These are phyloP conservation scores for Varanus salvator DNA, from an alignment of 2,113 vertebrate species.

Conservation along the genomic window DNA sequence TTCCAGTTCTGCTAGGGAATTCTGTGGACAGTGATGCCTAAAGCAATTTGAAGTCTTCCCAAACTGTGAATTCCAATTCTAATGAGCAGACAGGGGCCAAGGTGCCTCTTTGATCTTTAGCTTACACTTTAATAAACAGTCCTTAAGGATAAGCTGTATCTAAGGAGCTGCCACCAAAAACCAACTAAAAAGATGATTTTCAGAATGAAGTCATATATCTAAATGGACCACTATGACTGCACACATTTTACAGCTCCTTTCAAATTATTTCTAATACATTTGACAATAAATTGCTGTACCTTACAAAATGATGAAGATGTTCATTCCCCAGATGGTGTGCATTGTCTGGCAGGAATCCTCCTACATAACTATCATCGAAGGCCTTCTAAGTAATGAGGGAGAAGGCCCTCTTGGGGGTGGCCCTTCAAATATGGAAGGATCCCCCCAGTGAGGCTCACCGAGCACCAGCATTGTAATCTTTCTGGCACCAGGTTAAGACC, in stretches of 20 bases:
- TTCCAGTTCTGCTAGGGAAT: not conserved
- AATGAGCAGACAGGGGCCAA: not conserved
- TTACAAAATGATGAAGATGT: not conserved
- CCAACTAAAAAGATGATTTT: not conserved
- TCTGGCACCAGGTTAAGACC: too few species aligned
- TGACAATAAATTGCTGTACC: not conserved
- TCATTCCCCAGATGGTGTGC: too few species aligned
- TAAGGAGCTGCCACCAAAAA: not conserved
- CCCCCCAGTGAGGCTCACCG: too few species aligned
- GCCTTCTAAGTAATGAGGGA: too few species aligned
- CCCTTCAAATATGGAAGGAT: too few species aligned
- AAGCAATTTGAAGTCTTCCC: not conserved
- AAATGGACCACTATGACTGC: not conserved
- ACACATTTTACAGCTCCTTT: not conserved
- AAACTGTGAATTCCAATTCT: not conserved
- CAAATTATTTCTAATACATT: not conserved
- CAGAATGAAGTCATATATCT: not conserved
- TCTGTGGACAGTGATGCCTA: not conserved
- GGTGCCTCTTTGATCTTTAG: not conserved
- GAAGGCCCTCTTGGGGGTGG: too few species aligned
- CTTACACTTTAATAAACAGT: not conserved
- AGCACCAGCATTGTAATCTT: too few species aligned
- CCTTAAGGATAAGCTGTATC: not conserved
- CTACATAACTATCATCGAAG: too few species aligned
- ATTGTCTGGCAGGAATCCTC: too few species aligned